A percentile compares a stretch with the other conserved stretches of the same genome.
These are phyloP conservation scores for Zaprionus lachaisei DNA, from an alignment of 1,140 invertebrate species.

Conservation along the genomic window DNA sequence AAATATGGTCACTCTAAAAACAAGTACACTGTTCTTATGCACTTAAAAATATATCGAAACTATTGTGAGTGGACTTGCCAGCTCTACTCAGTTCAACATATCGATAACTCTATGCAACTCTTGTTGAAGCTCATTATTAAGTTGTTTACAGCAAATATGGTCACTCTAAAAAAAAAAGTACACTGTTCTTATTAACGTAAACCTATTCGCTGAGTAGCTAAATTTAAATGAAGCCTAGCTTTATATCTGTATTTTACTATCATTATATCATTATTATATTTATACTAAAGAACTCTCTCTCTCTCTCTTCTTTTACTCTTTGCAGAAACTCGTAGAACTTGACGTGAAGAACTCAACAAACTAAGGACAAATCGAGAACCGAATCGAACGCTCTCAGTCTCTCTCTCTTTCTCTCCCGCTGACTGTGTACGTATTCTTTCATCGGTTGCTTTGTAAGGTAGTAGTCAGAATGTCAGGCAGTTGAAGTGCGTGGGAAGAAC, in stretches of 20 bases:
- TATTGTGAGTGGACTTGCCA: too few species aligned
- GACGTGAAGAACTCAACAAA: neutral
- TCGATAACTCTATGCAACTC: neutral
- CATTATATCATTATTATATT: too few species aligned
- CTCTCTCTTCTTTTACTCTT: neutral
- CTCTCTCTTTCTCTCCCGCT: slow-evolving; percentile 7
- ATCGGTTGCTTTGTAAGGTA: slow-evolving; percentile 39
- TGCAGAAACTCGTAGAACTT: neutral
- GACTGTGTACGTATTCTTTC: slow-evolving; percentile 46
- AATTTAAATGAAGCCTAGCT: too few species aligned
- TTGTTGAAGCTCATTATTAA: too few species aligned
- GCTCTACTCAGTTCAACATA: neutral
- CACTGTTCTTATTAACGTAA: too few species aligned
- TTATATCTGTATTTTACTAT: too few species aligned
- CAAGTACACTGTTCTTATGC: too few species aligned
- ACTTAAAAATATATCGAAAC: too few species aligned
- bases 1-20: too few species aligned
- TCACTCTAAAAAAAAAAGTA: too few species aligned
- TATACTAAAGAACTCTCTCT: neutral
- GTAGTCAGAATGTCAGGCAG: slow-evolving; percentile 54
- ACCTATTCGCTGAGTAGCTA: too few species aligned
- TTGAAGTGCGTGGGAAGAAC: slow-evolving; percentile 26
- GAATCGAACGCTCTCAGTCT: neutral
- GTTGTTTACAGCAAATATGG: too few species aligned
- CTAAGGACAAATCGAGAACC: neutral